Conservation (phyloP, 1,140 invertebrate genomes). For the Caerostris darwini region DNA sequence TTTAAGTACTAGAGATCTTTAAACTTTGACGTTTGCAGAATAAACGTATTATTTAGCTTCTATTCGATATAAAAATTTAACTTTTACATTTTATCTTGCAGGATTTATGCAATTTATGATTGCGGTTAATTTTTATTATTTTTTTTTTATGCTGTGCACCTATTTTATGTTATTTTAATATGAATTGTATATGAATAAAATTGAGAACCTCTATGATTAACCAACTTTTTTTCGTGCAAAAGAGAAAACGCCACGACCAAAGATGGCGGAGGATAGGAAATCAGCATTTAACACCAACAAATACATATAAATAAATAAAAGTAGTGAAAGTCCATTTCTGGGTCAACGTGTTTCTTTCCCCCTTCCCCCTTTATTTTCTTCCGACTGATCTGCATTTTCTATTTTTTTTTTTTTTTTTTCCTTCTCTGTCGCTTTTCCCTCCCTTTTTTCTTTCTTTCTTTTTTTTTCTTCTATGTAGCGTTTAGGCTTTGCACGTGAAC, state of each 20-base stretch:
- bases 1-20: no score
- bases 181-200: no score
- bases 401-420: not conserved
- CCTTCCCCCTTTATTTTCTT: not conserved
- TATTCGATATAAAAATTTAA: no score
- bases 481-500: not conserved
- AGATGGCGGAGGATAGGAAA: not conserved
- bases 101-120: no score
- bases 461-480: not conserved
- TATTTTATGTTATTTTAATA: no score
- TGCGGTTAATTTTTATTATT: no score
- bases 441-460: not conserved
- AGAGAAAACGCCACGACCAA: not conserved
- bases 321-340: not conserved
- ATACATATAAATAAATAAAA: not conserved
- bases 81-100: no score
- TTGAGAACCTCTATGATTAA: no score
- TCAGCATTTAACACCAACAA: not conserved
- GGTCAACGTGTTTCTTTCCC: not conserved
- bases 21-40: no score
- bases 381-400: slow-evolving; percentile 15
- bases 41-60: no score
- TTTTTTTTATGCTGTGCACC: no score
- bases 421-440: not conserved
- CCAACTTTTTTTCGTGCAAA: no score